A percentile compares a stretch with the other conserved stretches of the same genome.
Evolutionary conservation across 2,888 invertebrate species (phyloP).

Genomic region (Lepidocyrtoides sp.): DNA sequence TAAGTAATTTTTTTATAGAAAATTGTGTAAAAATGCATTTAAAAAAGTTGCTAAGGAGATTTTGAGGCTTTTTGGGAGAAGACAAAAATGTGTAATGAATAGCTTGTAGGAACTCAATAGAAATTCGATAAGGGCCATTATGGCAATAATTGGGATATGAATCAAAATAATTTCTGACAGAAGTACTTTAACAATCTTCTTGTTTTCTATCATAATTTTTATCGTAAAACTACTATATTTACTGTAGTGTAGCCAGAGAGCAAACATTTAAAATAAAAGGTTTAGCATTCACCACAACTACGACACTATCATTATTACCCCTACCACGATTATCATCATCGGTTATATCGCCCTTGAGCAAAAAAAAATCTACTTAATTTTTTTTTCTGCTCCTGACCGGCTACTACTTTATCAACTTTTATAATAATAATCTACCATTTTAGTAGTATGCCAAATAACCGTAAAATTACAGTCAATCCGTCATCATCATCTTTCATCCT

Average conservation of each 20-base stretch:
- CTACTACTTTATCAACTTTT: no score
- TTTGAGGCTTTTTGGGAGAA: no score
- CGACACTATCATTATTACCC: not conserved
- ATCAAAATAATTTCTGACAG: not conserved
- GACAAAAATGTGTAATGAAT: not conserved
- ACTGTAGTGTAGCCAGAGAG: not conserved
- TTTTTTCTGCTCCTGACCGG: no score
- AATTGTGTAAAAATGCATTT: no score
- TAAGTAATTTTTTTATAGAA: no score
- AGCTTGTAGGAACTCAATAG: not conserved
- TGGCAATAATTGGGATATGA: not conserved
- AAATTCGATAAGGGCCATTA: not conserved
- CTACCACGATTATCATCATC: not conserved
- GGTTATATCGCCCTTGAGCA: not conserved
- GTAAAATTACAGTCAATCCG: slow-evolving; percentile 14
- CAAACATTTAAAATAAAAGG: not conserved
- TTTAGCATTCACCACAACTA: not conserved
- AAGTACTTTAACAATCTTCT: not conserved
- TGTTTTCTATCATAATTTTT: no score
- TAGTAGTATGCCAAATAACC: not conserved
- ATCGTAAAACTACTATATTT: no score
- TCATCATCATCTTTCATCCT: not conserved
- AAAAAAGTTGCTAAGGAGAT: no score
- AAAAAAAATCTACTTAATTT: not conserved
- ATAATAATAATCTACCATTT: no score